A percentile compares a stretch with the other conserved stretches of the same genome.
phyloP scores from a whole-genome alignment of 2,888 invertebrate species.

The Pogonocherus hispidulus region DNA sequence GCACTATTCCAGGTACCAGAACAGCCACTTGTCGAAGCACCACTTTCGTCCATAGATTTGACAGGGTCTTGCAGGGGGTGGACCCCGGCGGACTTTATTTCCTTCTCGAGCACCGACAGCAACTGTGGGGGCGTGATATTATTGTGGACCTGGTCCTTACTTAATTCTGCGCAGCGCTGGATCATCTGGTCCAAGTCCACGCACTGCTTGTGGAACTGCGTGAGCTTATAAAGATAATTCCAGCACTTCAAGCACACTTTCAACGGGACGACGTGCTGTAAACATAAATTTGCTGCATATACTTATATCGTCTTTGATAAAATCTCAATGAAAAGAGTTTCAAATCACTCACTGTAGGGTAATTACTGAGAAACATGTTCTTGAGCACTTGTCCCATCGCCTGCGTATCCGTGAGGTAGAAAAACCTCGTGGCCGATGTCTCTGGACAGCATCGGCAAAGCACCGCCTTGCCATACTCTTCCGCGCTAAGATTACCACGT shows the following conservation, averaged over 20 bases:
- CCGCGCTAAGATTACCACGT: not conserved
- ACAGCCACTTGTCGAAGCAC: not conserved
- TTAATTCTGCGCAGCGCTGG: not conserved
- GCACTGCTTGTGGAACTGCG: constrained; percentile 12
- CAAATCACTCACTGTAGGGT: constrained; percentile 5
- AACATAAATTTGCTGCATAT: too few species aligned
- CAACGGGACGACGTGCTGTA: constrained; percentile 11
- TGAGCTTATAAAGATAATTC: constrained; percentile 7
- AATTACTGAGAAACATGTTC: constrained; percentile 14
- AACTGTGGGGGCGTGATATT: not conserved
- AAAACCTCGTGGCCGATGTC: constrained; percentile 2
- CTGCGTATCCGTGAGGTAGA: not conserved
- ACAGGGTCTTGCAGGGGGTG: not conserved
- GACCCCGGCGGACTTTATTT: too few species aligned
- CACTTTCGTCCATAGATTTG: not conserved
- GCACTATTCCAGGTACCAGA: not conserved
- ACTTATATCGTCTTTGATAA: too few species aligned
- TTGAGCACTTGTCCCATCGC: not conserved
- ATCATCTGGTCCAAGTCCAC: not conserved
- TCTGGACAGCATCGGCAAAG: not conserved
- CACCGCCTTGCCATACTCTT: constrained; percentile 11
- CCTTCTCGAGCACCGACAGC: too few species aligned
- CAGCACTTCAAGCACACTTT: constrained; percentile 27
- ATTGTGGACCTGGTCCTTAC: not conserved
- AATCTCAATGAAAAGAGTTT: not conserved